phyloP scores from a whole-genome alignment of 2,888 invertebrate genomes.

The Trichogramma dendrolimi region DNA sequence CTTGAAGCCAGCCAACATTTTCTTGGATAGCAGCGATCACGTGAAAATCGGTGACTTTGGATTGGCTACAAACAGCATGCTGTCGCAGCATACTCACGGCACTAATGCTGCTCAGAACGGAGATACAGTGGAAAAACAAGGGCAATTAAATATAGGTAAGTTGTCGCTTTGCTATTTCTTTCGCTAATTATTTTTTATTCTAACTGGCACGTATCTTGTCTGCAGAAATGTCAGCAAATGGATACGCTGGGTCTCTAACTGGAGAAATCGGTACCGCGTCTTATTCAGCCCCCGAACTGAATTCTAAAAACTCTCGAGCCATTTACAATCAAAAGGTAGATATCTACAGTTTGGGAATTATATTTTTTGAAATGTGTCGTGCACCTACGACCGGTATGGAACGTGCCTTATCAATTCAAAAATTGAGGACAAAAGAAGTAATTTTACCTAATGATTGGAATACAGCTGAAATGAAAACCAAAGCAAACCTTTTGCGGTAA shows the following conservation, averaged over 20 bases:
- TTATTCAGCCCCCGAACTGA: conserved; percentile 92
- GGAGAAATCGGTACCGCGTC: conserved; percentile 90
- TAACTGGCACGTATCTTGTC: too few relatives aligned
- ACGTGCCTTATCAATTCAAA: conserved; percentile 71
- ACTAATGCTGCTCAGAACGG: too few relatives aligned
- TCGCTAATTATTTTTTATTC: too few relatives aligned
- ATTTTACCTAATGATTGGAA: conserved; percentile 68
- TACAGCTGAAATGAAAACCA: conserved; percentile 57
- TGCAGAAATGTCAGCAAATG: conserved; percentile 11
- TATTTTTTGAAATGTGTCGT: conserved; percentile 94
- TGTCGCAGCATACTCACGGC: conserved; percentile 38
- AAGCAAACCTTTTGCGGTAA: conserved; percentile 63
- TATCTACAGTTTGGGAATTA: conserved; percentile 73
- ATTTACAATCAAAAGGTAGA: conserved; percentile 83
- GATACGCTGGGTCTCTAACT: conserved; percentile 58
- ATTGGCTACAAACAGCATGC: conserved; percentile 78
- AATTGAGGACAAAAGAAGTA: conserved; percentile 67
- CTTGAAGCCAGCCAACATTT: conserved; percentile 87
- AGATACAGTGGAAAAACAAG: too few relatives aligned
- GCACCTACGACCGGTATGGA: conserved; percentile 86
- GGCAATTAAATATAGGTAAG: too few relatives aligned
- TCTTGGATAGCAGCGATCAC: conserved; percentile 89
- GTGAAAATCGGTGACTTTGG: conserved; percentile 99
- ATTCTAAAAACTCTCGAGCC: conserved; percentile 65
- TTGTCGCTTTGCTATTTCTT: too few relatives aligned